phyloP scores from a whole-genome alignment of 2,888 invertebrate genomes.

The Tipula vernalis region DNA sequence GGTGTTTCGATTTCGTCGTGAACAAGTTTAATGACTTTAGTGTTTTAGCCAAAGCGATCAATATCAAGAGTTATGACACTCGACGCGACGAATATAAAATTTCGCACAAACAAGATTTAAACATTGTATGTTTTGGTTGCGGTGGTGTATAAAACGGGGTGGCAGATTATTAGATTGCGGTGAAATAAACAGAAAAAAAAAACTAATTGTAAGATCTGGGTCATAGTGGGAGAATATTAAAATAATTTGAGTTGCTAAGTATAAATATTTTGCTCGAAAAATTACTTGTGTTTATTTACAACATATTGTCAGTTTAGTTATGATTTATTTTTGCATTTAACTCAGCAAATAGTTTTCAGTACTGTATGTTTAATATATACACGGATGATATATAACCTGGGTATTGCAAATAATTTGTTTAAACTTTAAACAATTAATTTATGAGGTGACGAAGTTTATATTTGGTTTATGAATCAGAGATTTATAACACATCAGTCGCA shows the following conservation, averaged over 20 bases:
- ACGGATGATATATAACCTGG: not conserved
- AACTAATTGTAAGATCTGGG: not conserved
- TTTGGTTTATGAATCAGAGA: not conserved
- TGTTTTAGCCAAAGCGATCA: not conserved
- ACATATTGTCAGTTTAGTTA: not conserved
- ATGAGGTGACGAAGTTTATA: not conserved
- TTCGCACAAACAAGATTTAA: not conserved
- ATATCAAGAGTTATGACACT: not conserved
- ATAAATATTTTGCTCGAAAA: not conserved
- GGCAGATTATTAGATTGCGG: not conserved
- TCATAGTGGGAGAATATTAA: not conserved
- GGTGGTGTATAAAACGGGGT: not conserved
- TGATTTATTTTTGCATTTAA: not conserved
- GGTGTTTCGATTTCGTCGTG: not conserved
- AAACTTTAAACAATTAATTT: not conserved
- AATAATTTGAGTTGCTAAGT: not conserved
- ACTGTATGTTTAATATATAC: not conserved
- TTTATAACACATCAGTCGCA: too few species aligned
- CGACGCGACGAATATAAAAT: not conserved
- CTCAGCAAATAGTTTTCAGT: not conserved
- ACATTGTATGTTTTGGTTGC: not conserved
- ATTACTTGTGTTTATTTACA: not conserved
- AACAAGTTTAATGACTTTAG: not conserved
- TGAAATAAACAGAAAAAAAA: not conserved
- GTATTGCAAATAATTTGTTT: not conserved